These are phyloP conservation scores for Saccopteryx bilineata DNA, from an alignment of 2,113 vertebrate genomes.

Conservation along the genomic window DNA sequence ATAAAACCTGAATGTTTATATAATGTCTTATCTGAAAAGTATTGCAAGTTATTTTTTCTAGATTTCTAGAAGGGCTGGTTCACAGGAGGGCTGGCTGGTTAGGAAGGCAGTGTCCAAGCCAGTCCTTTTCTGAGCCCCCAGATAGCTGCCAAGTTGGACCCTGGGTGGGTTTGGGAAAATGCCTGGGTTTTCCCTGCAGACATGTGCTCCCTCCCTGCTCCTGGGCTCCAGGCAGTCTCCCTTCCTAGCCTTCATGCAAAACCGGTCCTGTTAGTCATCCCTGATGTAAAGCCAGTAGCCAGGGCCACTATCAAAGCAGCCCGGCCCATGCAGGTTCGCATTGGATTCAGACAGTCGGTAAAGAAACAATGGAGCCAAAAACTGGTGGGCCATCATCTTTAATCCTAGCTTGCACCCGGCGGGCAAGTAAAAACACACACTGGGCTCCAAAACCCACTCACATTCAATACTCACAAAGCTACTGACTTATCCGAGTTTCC, in stretches of 20 bases:
- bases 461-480: too few relatives aligned
- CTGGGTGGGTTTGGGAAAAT: background rate
- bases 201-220: background rate
- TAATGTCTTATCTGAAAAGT: background rate
- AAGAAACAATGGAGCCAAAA: too few relatives aligned
- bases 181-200: too few relatives aligned
- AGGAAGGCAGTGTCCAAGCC: background rate
- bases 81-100: background rate
- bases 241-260: background rate
- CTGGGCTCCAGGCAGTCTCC: background rate
- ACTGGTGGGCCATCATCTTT: too few relatives aligned
- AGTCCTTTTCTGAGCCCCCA: background rate
- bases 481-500: too few relatives aligned
- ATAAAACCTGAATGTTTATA: background rate
- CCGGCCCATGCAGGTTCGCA: too few relatives aligned
- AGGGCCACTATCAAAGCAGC: too few relatives aligned
- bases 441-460: too few relatives aligned
- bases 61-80: background rate
- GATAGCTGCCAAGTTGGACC: background rate
- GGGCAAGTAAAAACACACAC: too few relatives aligned
- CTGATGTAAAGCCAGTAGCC: background rate
- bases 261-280: slow-evolving; percentile 5
- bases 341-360: too few relatives aligned
- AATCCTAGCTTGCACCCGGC: too few relatives aligned
- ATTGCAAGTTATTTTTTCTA: background rate